phyloP scores from a whole-genome alignment of 2,888 invertebrate species.

The Halictus ligatus region DNA sequence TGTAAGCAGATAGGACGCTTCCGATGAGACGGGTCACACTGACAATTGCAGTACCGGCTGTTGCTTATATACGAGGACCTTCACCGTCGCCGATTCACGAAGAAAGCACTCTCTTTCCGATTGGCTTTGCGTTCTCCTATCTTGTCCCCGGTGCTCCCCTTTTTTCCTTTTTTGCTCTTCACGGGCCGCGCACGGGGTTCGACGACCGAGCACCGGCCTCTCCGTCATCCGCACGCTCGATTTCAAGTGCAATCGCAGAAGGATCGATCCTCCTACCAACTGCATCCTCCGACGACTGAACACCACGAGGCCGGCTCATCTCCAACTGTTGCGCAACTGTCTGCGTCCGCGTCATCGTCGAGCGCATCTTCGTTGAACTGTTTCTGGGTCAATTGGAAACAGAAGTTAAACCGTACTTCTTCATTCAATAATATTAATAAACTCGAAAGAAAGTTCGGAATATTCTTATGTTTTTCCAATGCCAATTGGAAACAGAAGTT shows the following conservation, averaged over 20 bases:
- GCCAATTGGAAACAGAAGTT: too few relatives aligned
- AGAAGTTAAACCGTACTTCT: too few relatives aligned
- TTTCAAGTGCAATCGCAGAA: conserved; percentile 22
- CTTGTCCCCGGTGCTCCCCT: conserved; percentile 71
- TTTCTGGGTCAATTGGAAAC: too few relatives aligned
- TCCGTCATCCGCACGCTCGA: neutral
- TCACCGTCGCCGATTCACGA: conserved; percentile 78
- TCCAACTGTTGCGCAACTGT: conserved; percentile 28
- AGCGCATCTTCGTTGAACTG: neutral
- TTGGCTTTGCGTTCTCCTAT: conserved; percentile 76
- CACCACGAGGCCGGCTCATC: neutral
- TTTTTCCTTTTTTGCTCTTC: conserved; percentile 57
- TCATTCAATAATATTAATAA: too few relatives aligned
- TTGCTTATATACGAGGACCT: conserved; percentile 83
- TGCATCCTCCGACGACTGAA: neutral
- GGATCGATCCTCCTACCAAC: neutral
- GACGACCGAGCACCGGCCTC: conserved; percentile 46
- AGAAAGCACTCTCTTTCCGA: conserved; percentile 82
- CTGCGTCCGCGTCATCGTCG: neutral
- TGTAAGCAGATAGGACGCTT: conserved; percentile 54
- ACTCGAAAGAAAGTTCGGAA: too few relatives aligned
- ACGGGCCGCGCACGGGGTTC: conserved; percentile 43
- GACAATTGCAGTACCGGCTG: conserved; percentile 77
- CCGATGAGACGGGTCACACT: conserved; percentile 72
- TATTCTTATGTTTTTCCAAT: too few relatives aligned